Conservation (phyloP, 2,888 invertebrate genomes). For the Notodonta dromedarius region DNA sequence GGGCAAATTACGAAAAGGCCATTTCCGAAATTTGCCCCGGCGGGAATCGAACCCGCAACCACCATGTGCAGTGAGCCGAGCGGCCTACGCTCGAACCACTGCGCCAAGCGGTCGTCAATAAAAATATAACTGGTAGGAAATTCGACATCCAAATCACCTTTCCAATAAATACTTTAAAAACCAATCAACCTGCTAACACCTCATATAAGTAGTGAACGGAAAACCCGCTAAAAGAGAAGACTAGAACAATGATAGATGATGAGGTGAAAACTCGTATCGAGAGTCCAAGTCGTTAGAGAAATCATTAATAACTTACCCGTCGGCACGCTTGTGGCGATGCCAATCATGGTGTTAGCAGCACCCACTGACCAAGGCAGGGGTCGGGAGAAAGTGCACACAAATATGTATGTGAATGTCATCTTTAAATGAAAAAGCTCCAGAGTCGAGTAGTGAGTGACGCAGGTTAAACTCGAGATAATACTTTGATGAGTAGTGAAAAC, state of each 20-base stretch:
- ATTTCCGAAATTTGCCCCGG: too few relatives aligned
- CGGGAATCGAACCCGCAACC: too few relatives aligned
- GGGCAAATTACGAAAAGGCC: too few relatives aligned
- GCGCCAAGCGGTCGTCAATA: too few relatives aligned
- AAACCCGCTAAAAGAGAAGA: constrained; percentile 21
- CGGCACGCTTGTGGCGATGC: constrained; percentile 42
- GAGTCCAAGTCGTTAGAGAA: constrained; percentile 19
- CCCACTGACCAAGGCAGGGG: constrained; percentile 39
- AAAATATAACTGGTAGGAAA: neutral
- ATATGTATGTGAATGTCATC: constrained; percentile 36
- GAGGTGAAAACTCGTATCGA: constrained; percentile 17
- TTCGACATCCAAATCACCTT: neutral
- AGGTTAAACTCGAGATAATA: constrained; percentile 19
- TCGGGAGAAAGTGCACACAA: constrained; percentile 55
- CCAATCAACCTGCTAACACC: neutral
- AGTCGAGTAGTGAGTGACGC: constrained; percentile 27
- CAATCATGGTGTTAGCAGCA: constrained; percentile 48
- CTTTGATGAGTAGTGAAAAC: constrained; percentile 12
- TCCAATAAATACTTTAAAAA: neutral
- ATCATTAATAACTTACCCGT: constrained; percentile 47
- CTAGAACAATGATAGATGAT: constrained; percentile 46
- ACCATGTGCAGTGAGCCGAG: too few relatives aligned
- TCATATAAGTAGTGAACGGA: constrained; percentile 20
- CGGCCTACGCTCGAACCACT: too few relatives aligned
- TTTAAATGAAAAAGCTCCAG: constrained; percentile 31